These are phyloP conservation scores for Trichogramma dendrolimi DNA, from an alignment of 2,888 invertebrate species.

Conservation along the genomic window DNA sequence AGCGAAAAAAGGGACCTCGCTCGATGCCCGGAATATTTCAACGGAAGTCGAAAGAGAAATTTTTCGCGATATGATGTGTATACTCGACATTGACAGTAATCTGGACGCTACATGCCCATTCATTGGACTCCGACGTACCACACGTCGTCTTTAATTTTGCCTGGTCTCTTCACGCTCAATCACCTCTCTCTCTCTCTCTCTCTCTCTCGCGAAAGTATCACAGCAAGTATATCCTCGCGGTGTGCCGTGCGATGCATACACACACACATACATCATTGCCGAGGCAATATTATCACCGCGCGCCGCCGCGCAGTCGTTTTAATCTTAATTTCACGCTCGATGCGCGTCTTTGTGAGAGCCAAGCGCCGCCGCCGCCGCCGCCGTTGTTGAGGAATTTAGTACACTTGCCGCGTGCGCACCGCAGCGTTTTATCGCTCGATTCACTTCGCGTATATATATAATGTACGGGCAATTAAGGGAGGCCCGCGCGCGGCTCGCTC, in stretches of 20 bases:
- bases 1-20: too few species aligned
- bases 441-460: too few species aligned
- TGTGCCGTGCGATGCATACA: neutral
- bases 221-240: neutral
- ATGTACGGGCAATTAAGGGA: too few species aligned
- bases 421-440: too few species aligned
- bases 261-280: neutral
- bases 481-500: too few species aligned
- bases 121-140: slow-evolving; percentile 2
- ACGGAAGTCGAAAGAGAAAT: too few species aligned
- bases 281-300: neutral
- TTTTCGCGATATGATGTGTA: too few species aligned
- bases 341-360: neutral
- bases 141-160: slow-evolving; percentile 19
- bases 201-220: neutral
- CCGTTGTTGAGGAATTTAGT: neutral
- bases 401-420: neutral
- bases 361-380: neutral
- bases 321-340: slow-evolving; percentile 18
- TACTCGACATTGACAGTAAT: too few species aligned
- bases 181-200: neutral
- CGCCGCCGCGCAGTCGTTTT: slow-evolving; percentile 3
- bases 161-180: neutral
- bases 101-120: slow-evolving; percentile 1
- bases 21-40: too few species aligned